Base-by-base conservation (phyloP, 2,113 vertebrate species). In the Myotis lucifugus region DNA sequence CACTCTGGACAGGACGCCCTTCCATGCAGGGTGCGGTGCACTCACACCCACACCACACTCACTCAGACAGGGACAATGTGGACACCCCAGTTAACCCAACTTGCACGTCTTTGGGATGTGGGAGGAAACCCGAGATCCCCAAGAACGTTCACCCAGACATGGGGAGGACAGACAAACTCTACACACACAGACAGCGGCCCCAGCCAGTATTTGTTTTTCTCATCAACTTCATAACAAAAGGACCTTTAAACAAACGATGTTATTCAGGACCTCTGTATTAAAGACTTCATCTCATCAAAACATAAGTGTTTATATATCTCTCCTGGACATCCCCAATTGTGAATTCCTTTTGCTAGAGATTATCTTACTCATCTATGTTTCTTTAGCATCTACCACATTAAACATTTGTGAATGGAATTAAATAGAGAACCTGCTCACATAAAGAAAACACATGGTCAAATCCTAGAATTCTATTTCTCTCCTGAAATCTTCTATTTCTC, bases 331-430 rank as follows among this genome's bases (percentile, higher is more conserved):
- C 27, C 25, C 13, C 64, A 37, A 8, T 25, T 69, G 15, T 78
- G 37, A 50, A 52, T 72, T 83, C 37, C 40, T 74, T 72, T 40
- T 66, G 14, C 17, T 40, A 46, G 54, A 50, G 3, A 50, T 69
- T 12, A 25, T 67, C 85, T 46, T 72, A 40, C 27, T 88, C 25
- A 32, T 37, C 18, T 83, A 5, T 77, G 11, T 73, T 90, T 85
- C 67, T 88, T 27, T 37, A 89, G 42, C 34, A 70, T 48, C 56
- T 66, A 61, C 32, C 37, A 40, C 29, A 40, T 11, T 32, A 76
- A 90, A 74, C 34, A 84, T 84, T 78, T 89, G 81, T 76, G 48
- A 83, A n/a, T 74, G 8, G 21, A 84, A 59, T 85, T 81, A 72
- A 94, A 96, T 82, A 42, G 52, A 90, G 46, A 50, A 2, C 34